These are phyloP conservation scores for Zaprionus taronus DNA, from an alignment of 1,140 invertebrate species.

Conservation along the genomic window DNA sequence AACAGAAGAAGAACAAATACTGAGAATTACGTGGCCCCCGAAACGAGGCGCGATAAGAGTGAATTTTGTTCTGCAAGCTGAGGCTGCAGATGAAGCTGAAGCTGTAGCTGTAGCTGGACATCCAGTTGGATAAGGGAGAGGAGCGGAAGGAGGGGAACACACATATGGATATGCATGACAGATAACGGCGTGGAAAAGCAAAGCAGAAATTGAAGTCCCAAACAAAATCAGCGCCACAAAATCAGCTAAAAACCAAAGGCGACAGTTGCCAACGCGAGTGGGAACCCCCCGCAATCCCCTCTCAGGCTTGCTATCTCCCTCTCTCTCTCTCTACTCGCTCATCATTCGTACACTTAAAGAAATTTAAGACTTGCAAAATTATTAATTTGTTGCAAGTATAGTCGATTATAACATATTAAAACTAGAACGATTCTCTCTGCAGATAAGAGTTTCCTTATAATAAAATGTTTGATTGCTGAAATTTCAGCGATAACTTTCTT, in stretches of 20 bases:
- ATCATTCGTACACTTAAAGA: constrained; percentile 26
- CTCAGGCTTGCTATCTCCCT: neutral
- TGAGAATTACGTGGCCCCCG: constrained; percentile 49
- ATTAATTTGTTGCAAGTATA: neutral
- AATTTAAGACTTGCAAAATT: neutral
- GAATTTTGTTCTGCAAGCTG: constrained; percentile 45
- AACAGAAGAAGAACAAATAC: constrained; percentile 40
- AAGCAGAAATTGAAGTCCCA: constrained; percentile 49
- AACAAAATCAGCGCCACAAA: constrained; percentile 64
- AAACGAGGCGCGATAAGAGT: constrained; percentile 46
- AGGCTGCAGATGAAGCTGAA: constrained; percentile 4
- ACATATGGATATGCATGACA: constrained; percentile 60
- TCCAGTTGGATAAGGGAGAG: neutral
- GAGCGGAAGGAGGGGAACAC: neutral
- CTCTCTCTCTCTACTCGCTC: constrained; percentile 7
- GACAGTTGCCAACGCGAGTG: constrained; percentile 47
- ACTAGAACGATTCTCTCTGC: neutral
- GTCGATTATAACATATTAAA: neutral
- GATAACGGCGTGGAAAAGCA: constrained; percentile 47
- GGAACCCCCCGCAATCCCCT: no score
- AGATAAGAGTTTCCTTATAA: neutral
- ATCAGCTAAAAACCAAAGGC: constrained; percentile 55
- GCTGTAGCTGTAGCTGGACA: constrained; percentile 21
- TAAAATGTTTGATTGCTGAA: neutral
- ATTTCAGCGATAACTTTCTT: neutral